Evolutionary conservation across 2,888 invertebrate genomes (phyloP).

Genomic region (Ctena decussata): DNA sequence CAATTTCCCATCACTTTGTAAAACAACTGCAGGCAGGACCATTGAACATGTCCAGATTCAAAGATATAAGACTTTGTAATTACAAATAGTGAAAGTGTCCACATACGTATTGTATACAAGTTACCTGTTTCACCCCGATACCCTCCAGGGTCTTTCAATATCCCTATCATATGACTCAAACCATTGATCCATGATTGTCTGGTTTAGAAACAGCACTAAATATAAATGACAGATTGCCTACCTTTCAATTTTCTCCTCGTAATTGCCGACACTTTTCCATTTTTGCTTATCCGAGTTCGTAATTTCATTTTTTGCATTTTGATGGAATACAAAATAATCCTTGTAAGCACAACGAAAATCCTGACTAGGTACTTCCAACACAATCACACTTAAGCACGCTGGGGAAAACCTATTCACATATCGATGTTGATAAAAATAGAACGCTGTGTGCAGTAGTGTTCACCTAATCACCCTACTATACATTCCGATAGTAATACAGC

Average conservation of each 20-base stretch:
- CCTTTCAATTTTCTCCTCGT: neutral
- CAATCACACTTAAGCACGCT: neutral
- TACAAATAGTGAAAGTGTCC: too few species aligned
- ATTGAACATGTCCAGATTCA: too few species aligned
- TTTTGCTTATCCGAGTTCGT: neutral
- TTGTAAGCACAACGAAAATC: neutral
- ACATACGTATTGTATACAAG: too few species aligned
- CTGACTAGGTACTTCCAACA: neutral
- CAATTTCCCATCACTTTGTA: too few species aligned
- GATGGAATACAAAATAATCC: neutral
- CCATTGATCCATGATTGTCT: neutral
- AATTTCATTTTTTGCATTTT: slow-evolving; percentile 5
- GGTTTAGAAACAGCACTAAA: neutral
- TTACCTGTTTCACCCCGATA: too few species aligned
- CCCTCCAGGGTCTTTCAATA: too few species aligned
- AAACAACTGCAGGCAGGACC: too few species aligned
- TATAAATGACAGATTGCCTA: neutral
- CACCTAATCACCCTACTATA: neutral
- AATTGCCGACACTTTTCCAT: neutral
- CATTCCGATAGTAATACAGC: neutral
- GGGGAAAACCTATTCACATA: neutral
- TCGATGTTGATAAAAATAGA: neutral
- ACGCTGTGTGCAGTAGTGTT: neutral
- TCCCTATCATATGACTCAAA: too few species aligned
- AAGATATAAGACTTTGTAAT: too few species aligned